Evolutionary conservation across 2,113 vertebrate species (phyloP).

Genomic region (Oryzias melastigma): DNA sequence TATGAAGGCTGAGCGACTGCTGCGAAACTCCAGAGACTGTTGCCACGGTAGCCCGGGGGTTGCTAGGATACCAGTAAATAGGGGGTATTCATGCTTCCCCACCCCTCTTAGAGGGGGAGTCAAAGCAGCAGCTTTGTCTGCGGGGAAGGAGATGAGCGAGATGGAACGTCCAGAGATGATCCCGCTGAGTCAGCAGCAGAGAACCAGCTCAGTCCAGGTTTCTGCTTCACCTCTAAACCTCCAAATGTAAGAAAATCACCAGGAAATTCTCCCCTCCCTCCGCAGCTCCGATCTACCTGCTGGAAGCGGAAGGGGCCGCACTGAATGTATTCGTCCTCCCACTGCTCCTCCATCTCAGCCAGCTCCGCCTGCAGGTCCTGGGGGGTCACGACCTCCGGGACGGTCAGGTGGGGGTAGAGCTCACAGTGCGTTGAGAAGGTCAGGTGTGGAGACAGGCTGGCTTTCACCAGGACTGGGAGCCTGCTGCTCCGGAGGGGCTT

Average conservation of each 20-base stretch:
- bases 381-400: conserved; percentile 61
- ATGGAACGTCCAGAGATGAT: neutral
- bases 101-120: conserved; percentile 13
- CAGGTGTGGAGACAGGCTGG: conserved; percentile 34
- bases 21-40: conserved; percentile 52
- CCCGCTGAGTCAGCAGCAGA: too few species aligned
- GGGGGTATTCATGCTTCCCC: conserved; percentile 6
- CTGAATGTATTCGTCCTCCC: conserved; percentile 85
- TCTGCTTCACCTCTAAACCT: too few species aligned
- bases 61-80: conserved; percentile 47
- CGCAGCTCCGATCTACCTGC: conserved; percentile 68
- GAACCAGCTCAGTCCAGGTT: neutral
- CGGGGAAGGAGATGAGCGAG: conserved; percentile 4
- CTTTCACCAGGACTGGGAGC: conserved; percentile 84
- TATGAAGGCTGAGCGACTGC: conserved; percentile 25
- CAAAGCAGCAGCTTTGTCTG: conserved; percentile 6
- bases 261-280: neutral
- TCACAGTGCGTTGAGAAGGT: conserved; percentile 13
- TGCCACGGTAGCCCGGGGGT: conserved; percentile 41
- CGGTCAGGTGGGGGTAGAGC: conserved; percentile 34
- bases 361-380: conserved; percentile 78
- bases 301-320: conserved; percentile 83
- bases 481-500: conserved; percentile 83
- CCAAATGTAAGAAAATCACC: too few species aligned
- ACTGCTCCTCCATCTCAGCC: conserved; percentile 85